Base-by-base conservation (phyloP, 2,888 invertebrate species). In the Himalopsyche tibetana region DNA sequence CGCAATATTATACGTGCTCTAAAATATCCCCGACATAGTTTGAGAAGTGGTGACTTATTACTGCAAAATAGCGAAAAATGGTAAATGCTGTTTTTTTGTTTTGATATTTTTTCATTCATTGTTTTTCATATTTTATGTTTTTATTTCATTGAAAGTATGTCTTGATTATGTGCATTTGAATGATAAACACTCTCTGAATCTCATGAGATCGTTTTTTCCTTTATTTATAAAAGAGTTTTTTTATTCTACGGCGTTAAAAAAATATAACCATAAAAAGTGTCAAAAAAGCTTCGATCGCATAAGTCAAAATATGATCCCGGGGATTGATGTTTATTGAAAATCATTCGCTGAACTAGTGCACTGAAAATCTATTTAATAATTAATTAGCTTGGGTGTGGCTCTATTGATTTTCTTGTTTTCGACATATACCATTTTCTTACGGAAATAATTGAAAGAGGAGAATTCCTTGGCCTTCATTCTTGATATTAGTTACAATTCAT, bases 61-160 rank as follows among this genome's bases (percentile, higher is more conserved):
- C 40, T 17, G 55, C 56, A 40, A 82, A 38, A 82, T 38, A 42
- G 55, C 38, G 84, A 93, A 93, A 93, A 93, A 93, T 93, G 93
- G 93, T 93, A 93, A 93, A 92, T 92, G 93, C 92, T 92, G 92
- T 93, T 93, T 93, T 93, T 94, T 94, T 94, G 93, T 93, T 93
- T 93, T 93, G 93, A 93, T 93, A 93, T 93, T 93, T 93, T 92
- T 93, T 93, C 92, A 92, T 82, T 56, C 42, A 63, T 69, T 87
- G 82, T 83, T 88, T 87, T 87, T 85, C 82, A n/a, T 63, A n/a
- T 51, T 87, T 56, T 74, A 51, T 55, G n/a, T 36, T 36, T 83
- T 69, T 69, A 42, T 83, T n/a, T 74, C 40, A 55, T 82, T 63
- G 56, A 45, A 40, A 80, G 69, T 12, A 82, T 55, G 28, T 28